Evolutionary conservation across 2,113 vertebrate species (phyloP), one percentile per base, ranked within the genome.

Genomic region (Gallinago paraguaiae): DNA sequence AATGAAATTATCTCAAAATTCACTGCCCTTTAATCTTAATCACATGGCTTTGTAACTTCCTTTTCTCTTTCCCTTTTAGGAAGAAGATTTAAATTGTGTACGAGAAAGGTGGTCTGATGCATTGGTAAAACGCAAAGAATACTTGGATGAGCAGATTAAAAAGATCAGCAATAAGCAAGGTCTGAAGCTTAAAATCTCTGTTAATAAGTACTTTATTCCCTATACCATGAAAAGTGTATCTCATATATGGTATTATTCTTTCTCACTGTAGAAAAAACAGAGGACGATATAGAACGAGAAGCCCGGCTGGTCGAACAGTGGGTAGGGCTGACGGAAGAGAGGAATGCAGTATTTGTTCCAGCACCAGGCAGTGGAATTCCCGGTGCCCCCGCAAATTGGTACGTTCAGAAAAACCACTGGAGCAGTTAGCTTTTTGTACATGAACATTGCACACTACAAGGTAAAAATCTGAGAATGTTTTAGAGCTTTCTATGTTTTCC

Each of bases 81-180:
- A 99, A 90, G 99, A 99, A 98, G 99, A 99, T 96, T 98, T 99
- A 92, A 99, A 99, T 96, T 99, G 98, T 27, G 98, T 99, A 19
- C 97, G 99, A 86, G 99, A 99, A 77, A 98, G 98, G 53, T 99
- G 99, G 99, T 99, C 99, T 33, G 99, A 99, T 31, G 99, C 99
- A 1, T 97, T 99, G 90, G 98, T 99, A 95, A 99, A 99, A 96
- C 98, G 99, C 8, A 98, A 98, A 82, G 99, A 99, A 82, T 99
- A 99, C 92, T 98, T 99, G 64, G 99, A 99, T 50, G 99, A 99
- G 67, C 99, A 99, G 97, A 99, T 99, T 93, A 99, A 99, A 95
- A 99, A 99, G 97, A 99, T 99, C 97, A 99, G 99, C 97, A 99
- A 99, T 96, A 99, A 99, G 86, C 98, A 98, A 92, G 99, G 99